Evolutionary conservation across 2,113 vertebrate species (phyloP).

Genomic region (Podarcis cretensis): DNA sequence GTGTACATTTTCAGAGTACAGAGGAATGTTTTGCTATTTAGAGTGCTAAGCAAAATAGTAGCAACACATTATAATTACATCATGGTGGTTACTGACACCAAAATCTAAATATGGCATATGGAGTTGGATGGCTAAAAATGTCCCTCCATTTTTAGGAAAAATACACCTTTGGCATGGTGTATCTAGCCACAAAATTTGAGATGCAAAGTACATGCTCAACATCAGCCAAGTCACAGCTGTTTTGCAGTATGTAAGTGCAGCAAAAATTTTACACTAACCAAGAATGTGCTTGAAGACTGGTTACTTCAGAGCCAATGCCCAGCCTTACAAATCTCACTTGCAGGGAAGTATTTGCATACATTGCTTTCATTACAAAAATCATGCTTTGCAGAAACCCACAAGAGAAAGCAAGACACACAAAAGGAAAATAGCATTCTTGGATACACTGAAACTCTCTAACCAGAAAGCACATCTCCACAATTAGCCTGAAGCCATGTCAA

Average conservation of each 20-base stretch:
- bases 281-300: background rate
- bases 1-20: background rate
- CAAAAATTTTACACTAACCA: background rate
- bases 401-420: background rate
- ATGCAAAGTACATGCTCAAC: background rate
- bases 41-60: background rate
- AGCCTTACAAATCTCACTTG: background rate
- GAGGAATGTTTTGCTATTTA: background rate
- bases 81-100: background rate
- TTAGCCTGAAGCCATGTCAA: background rate
- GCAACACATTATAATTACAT: slow-evolving; percentile 4
- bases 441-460: background rate
- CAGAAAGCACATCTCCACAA: background rate
- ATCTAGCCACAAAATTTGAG: slow-evolving; percentile 2
- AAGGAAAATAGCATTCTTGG: background rate
- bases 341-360: background rate
- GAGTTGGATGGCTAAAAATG: background rate
- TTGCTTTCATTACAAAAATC: background rate
- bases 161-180: background rate
- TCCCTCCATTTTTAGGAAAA: background rate
- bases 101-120: slow-evolving; percentile 2
- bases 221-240: background rate
- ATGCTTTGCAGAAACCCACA: background rate
- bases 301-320: background rate
- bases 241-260: background rate